A percentile compares a stretch with the other conserved stretches of the same genome.
Evolutionary conservation across 37 sponge, comb jelly and placozoan species (phyloP).

Genomic region (Dysidea cf. avara): DNA sequence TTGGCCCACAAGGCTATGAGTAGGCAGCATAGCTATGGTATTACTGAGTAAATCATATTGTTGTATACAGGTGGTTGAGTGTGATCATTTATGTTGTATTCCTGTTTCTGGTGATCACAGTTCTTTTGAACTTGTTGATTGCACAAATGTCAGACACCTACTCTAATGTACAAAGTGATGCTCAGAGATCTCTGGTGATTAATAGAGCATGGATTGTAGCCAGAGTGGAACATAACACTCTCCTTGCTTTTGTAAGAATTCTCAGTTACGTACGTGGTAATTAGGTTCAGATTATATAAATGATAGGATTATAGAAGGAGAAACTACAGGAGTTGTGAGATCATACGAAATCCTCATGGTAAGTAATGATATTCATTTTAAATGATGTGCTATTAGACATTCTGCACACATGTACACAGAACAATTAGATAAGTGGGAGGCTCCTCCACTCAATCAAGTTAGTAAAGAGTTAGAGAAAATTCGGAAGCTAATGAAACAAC

Average conservation of each 20-base stretch:
- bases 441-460: conserved; percentile 63
- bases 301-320: conserved; percentile 20
- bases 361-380: neutral
- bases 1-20: conserved; percentile 32
- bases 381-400: neutral
- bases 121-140: conserved; percentile 77
- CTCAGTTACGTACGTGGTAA: neutral
- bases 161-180: conserved; percentile 67
- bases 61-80: conserved; percentile 60
- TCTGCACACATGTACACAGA: conserved; percentile 7
- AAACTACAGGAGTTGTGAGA: conserved; percentile 22
- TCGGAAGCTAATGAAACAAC: conserved; percentile 11
- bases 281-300: neutral
- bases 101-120: conserved; percentile 64
- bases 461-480: conserved; percentile 41
- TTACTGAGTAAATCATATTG: neutral
- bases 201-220: conserved; percentile 76
- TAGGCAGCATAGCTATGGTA: neutral
- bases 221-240: conserved; percentile 63
- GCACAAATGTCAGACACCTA: conserved; percentile 79
- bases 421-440: conserved; percentile 68
- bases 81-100: conserved; percentile 50
- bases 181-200: conserved; percentile 63
- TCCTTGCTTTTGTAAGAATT: conserved; percentile 38
- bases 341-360: conserved; percentile 45